Evolutionary conservation across 2,113 vertebrate genomes (phyloP).

Genomic region (Corythaixoides concolor): DNA sequence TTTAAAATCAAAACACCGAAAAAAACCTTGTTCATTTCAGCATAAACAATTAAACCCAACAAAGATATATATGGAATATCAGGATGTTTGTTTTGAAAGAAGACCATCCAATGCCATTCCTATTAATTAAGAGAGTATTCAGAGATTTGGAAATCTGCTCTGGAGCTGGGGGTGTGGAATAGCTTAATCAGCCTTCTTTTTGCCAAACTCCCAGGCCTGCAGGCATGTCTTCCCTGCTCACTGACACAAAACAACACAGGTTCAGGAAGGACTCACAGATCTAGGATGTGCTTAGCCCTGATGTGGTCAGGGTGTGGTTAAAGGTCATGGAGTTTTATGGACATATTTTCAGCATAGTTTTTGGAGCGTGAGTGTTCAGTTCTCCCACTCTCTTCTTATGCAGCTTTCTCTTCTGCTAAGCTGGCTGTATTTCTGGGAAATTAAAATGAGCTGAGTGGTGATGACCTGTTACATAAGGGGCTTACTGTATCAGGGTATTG

Average conservation of each 20-base stretch:
- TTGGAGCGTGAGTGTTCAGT: neutral
- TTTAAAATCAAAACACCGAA: neutral
- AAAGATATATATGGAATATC: neutral
- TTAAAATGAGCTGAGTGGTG: neutral
- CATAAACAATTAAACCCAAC: neutral
- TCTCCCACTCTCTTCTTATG: neutral
- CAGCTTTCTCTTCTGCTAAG: neutral
- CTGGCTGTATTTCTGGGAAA: neutral
- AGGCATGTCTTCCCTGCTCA: neutral
- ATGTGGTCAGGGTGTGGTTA: neutral
- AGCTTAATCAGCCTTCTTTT: slow-evolving; percentile 19
- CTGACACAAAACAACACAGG: neutral
- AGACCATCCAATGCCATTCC: neutral
- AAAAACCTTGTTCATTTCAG: neutral
- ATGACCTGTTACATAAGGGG: neutral
- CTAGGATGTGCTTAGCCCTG: neutral
- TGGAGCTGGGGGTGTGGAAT: neutral
- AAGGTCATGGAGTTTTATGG: neutral
- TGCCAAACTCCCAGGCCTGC: neutral
- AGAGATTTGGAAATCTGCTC: slow-evolving; percentile 21
- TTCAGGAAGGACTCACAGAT: neutral
- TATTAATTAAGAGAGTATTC: slow-evolving; percentile 29
- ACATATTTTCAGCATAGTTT: neutral
- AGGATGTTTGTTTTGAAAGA: slow-evolving; percentile 1
- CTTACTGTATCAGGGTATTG: neutral